A percentile compares a stretch with the other conserved stretches of the same genome.
Evolutionary conservation across 2,797 vertebrate genomes (phyloP).

Genomic region (Chrosomus eos): DNA sequence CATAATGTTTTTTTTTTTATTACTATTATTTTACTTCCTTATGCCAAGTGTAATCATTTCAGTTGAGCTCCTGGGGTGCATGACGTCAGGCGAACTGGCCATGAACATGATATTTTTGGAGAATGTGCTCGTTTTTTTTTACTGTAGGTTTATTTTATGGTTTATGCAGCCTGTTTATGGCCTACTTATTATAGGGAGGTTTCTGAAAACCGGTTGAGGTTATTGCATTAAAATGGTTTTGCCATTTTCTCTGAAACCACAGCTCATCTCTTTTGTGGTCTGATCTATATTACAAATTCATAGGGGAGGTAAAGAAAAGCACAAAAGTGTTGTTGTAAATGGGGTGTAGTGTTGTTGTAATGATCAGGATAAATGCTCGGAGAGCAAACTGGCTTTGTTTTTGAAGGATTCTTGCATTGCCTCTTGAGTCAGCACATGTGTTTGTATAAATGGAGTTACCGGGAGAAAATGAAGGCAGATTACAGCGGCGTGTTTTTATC

Average conservation of each 20-base stretch:
- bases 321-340: background rate
- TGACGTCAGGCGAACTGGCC: background rate
- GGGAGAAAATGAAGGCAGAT: too few relatives aligned
- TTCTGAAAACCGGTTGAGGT: background rate
- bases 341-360: background rate
- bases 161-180: background rate
- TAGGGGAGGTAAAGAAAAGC: background rate
- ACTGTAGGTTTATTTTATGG: background rate
- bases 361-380: background rate
- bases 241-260: background rate
- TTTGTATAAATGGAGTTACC: background rate
- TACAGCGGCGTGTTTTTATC: background rate
- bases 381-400: background rate
- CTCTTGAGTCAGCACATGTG: background rate
- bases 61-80: background rate
- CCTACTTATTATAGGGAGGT: background rate
- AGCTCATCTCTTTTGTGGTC: background rate
- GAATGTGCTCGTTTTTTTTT: background rate
- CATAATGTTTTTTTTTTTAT: background rate
- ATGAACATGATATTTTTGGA: background rate
- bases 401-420: background rate
- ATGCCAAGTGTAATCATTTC: conserved; percentile 17
- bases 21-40: background rate
- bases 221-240: background rate
- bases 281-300: background rate